Base-by-base conservation (phyloP, 2,888 invertebrate species). In the Dryomyza anilis region DNA sequence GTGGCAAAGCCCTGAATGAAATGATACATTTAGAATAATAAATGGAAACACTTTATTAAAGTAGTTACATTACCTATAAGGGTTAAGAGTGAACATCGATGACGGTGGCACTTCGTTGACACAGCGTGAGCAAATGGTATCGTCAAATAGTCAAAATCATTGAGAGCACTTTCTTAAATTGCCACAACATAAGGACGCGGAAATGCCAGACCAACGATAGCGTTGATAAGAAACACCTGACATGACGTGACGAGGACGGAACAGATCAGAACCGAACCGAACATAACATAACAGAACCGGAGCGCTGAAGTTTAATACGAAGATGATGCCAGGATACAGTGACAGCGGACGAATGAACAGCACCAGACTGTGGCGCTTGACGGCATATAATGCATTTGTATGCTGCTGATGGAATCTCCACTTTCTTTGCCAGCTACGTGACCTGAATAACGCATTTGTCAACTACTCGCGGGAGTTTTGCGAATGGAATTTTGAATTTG, bases 361-460 rank as follows among this genome's bases (percentile, higher is more conserved):
- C 36, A 30, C 25, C 56, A 29, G 46, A 10, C 29, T 30, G 14
- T n/a, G 45, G 21, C 30, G 29, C 29, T 46, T 52, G 60, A 19
- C 23, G 50, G 50, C 23, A 46, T 19, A 21, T 33, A 36, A 43
- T 52, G 29, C 52, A 61, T 61, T 53, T 52, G 61, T 61, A 61
- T 61, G 61, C 61, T 53, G 14, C n/a, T 36, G 43, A 52, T 39
- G 21, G 61, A 53, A 16, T 21, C 61, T 61, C 53, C 61, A 61
- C 61, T 61, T 61, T 61, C 61, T 61, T 61, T 53, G 53, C 30
- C 23, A 30, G 59, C 21, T 33, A 61, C 61, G 61, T 61, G 61
- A 61, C 43, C 53, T 30, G 61, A 33, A 61, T 61, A 53, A 43
- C 39, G 43, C 61, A 39, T 25, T 52, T 61, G 61, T 61, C 53